Evolutionary conservation across 2,888 invertebrate genomes (phyloP), one percentile per base, ranked within the genome.

Genomic region (Hirtodrosophila confusa): DNA sequence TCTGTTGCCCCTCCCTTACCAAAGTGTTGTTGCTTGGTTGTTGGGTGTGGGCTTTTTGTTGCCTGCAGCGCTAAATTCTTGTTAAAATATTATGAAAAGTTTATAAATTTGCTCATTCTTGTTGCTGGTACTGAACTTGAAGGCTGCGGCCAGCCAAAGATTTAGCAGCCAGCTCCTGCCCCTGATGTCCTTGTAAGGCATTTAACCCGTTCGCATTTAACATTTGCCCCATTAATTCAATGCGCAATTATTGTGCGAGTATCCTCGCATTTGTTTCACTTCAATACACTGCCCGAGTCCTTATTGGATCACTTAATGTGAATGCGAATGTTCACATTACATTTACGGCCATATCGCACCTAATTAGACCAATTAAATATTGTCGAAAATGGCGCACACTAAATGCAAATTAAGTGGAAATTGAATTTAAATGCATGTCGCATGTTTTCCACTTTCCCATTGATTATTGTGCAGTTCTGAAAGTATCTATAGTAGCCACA

Each of bases 311-410:
- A 67, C 66, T 72, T 75, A 70, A 71, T 51, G 56, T 29, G 29
- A 62, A 4, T 27, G 44, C 2, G 17, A 17, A 17, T 54, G 58
- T 17, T 62, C 57, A 51, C 44, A 45, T 64, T 45, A 68, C 66
- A 55, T 73, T 76, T 70, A 80, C 55, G 51, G 71, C 70, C 74
- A 69, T 70, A 72, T 77, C 69, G 57, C 82, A 69, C 60, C 69
- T 73, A 80, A 80, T 80, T 82, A 73, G 76, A 27, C 58, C 82
- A 80, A 82, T 80, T 80, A 79, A 67, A 79, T 68, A 61, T 71
- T 33, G 56, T 49, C 53, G 50, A 55, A 64, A 63, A 69, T 61
- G 57, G 41, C 63, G 23, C 45, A 17, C 47, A 68, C 64, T 72
- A 71, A 71, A 67, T 72, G 72, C 54, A 72, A 72, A 68, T 71